Evolutionary conservation across 2,113 vertebrate genomes (phyloP), one percentile per base, ranked within the genome.

Genomic region (Psittacula cyanocephala): DNA sequence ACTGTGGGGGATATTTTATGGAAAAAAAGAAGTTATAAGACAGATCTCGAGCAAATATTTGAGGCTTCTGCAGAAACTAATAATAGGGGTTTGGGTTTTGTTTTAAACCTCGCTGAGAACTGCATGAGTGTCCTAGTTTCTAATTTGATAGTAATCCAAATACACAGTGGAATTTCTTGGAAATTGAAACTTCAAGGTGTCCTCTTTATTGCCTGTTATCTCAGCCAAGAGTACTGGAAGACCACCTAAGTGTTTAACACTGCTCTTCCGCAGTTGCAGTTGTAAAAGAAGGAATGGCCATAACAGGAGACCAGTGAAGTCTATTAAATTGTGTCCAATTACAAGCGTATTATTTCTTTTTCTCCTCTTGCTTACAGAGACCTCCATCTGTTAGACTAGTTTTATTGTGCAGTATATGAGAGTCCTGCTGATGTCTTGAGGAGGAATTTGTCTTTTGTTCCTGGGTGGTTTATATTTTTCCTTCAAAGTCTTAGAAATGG

Each of bases 181-280:
- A 94, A 96, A 96, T 94, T 96, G 92, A 94, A 95, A 71, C 92
- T 91, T 96, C 92, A 95, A 75, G 88, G 93, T 96, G 96, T 92
- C 96, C 77, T 94, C 62, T 94, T 93, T 92, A 95, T 94, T 94
- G 91, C 81, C 80, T 89, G 62, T 91, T 94, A 92, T 89, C 91
- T 93, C 82, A 95, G 91, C 81, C 92, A 85, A 81, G 70, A 76
- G 41, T 41, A 47, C 64, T 65, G 77, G 91, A 94, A 91, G 95
- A 93, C 92, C 93, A 92, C 92, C 96, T 87, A 65, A 88, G 88
- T 84, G 81, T 93, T 91, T 95, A 92, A 88, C 44, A 6, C 83
- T 81, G 64, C 72, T 94, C 28, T 85, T 86, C 88, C 81, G 35
- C 62, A 53, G 72, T 27, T 81, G 31, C 39, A 52, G 67, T 53